Conservation (phyloP, 2,113 vertebrate genomes). For the Cochlearius cochlearius region DNA sequence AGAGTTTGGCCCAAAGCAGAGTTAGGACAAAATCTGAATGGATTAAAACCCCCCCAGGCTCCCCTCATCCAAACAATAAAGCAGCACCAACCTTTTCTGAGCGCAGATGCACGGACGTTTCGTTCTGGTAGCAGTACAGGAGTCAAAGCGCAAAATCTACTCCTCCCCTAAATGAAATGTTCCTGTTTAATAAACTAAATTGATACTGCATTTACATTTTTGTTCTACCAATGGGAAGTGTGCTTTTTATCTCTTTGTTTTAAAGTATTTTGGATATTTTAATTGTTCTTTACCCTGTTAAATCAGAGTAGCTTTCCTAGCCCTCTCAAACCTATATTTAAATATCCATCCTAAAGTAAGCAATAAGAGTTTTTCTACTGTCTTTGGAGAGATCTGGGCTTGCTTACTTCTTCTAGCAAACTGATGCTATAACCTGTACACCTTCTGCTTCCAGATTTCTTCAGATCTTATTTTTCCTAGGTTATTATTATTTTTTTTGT, state of each 20-base stretch:
- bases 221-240: background rate
- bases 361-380: background rate
- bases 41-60: accelerated
- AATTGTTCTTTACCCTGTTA: background rate
- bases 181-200: background rate
- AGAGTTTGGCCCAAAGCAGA: background rate
- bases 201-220: background rate
- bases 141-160: background rate
- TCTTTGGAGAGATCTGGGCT: background rate
- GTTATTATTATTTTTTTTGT: background rate
- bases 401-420: accelerated
- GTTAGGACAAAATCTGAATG: background rate
- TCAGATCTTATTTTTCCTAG: background rate
- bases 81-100: background rate
- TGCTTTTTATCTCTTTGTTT: background rate
- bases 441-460: background rate
- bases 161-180: background rate
- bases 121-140: background rate
- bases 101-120: background rate
- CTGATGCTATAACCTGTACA: background rate
- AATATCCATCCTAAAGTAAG: background rate
- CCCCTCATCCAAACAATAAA: background rate
- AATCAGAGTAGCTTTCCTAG: background rate
- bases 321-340: background rate
- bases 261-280: background rate